These are phyloP conservation scores for Melanaphis sacchari DNA, from an alignment of 1,140 invertebrate genomes.

Conservation along the genomic window DNA sequence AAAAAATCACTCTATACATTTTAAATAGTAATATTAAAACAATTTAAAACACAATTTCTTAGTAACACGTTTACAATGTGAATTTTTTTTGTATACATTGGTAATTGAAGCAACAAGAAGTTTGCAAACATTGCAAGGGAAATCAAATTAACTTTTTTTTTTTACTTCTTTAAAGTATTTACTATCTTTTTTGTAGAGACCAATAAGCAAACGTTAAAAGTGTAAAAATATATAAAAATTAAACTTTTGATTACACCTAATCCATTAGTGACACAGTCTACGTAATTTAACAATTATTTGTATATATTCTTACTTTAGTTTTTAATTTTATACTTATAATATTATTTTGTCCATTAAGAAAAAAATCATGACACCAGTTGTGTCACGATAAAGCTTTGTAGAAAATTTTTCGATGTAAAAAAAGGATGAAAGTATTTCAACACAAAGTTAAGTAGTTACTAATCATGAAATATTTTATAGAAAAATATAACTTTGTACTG, in stretches of 20 bases:
- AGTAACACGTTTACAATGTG: background rate
- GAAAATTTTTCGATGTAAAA: too few relatives aligned
- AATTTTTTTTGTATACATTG: background rate
- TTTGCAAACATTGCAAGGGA: background rate
- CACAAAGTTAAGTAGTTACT: too few relatives aligned
- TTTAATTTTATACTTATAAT: background rate
- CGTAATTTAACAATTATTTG: background rate
- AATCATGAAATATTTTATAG: too few relatives aligned
- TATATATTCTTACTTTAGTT: background rate
- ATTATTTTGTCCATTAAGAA: background rate
- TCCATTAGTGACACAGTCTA: background rate
- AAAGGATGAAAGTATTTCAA: too few relatives aligned
- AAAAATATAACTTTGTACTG: too few relatives aligned
- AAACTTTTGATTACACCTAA: background rate
- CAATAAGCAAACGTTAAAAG: background rate
- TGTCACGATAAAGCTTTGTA: too few relatives aligned
- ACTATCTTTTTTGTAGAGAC: background rate
- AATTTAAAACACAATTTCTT: background rate
- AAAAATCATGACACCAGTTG: background rate
- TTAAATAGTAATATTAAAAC: background rate
- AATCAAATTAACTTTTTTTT: background rate
- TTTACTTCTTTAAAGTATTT: background rate
- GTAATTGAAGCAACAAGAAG: too few relatives aligned
- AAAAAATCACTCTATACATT: background rate
- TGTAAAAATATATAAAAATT: background rate